Conservation (phyloP, 2,888 invertebrate genomes). For the Monoplex corrugatus region DNA sequence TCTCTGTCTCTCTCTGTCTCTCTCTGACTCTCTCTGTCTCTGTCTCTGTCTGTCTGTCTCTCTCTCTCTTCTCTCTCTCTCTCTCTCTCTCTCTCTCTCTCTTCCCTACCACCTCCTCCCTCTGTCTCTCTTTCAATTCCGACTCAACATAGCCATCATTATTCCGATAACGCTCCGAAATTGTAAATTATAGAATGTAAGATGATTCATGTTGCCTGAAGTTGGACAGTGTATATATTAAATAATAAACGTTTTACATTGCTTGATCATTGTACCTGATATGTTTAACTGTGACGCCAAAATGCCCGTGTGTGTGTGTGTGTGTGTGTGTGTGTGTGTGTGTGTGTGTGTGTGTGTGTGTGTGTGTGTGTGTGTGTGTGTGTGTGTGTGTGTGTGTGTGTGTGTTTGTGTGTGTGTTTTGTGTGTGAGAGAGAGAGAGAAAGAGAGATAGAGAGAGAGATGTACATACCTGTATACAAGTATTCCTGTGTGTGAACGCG, state of each 20-base stretch:
- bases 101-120: background rate
- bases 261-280: no score
- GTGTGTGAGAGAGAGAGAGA: no score
- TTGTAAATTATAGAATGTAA: no score
- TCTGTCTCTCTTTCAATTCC: background rate
- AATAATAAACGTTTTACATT: no score
- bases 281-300: background rate
- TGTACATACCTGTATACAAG: no score
- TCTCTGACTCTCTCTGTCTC: background rate
- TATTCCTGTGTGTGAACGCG: no score
- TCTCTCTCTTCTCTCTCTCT: background rate
- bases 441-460: no score
- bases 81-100: background rate
- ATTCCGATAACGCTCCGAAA: no score
- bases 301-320: background rate
- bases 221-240: no score
- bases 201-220: no score
- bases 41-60: background rate
- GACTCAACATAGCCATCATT: no score
- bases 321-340: constrained; percentile 25
- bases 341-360: constrained; percentile 12
- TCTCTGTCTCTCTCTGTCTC: background rate
- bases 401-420: no score
- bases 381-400: background rate
- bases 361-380: background rate